Conservation (phyloP, 2,113 vertebrate genomes). For the Sturnira hondurensis region DNA sequence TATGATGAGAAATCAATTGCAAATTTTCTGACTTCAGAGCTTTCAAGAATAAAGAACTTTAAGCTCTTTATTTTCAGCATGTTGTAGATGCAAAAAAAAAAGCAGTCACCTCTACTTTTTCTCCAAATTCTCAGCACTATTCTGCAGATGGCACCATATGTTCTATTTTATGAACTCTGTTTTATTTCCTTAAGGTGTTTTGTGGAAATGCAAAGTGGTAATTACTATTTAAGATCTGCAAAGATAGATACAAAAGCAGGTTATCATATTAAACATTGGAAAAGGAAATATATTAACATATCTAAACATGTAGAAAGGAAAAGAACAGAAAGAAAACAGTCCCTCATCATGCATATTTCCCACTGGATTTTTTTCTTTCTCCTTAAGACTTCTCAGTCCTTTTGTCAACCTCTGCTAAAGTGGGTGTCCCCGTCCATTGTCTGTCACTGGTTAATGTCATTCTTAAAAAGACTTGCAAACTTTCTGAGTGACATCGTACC, state of each 20-base stretch:
- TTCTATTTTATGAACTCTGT: conserved; percentile 34
- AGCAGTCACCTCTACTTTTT: background rate
- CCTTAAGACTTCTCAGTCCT: conserved; percentile 13
- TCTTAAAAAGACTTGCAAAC: conserved; percentile 60
- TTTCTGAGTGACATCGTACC: conserved; percentile 68
- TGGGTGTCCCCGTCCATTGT: conserved; percentile 61
- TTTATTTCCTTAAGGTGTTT: conserved; percentile 43
- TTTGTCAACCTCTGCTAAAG: conserved; percentile 44
- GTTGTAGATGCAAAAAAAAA: background rate
- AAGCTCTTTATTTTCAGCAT: background rate
- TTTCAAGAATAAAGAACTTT: background rate
- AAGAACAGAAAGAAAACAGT: background rate
- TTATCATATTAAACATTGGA: background rate
- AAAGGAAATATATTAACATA: background rate
- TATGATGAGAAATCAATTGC: background rate
- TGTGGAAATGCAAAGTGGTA: conserved; percentile 20
- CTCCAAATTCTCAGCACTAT: background rate
- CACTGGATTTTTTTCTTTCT: background rate
- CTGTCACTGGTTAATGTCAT: conserved; percentile 63
- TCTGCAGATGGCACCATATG: conserved; percentile 34
- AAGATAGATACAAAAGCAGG: background rate
- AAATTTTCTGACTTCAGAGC: background rate
- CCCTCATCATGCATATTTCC: conserved; percentile 7
- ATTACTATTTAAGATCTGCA: background rate
- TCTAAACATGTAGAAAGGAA: background rate